Percentiles rank a stretch among this genome's conserved stretches.
Conservation (phyloP, 2,797 vertebrate species). For the Pteropus rufus region DNA sequence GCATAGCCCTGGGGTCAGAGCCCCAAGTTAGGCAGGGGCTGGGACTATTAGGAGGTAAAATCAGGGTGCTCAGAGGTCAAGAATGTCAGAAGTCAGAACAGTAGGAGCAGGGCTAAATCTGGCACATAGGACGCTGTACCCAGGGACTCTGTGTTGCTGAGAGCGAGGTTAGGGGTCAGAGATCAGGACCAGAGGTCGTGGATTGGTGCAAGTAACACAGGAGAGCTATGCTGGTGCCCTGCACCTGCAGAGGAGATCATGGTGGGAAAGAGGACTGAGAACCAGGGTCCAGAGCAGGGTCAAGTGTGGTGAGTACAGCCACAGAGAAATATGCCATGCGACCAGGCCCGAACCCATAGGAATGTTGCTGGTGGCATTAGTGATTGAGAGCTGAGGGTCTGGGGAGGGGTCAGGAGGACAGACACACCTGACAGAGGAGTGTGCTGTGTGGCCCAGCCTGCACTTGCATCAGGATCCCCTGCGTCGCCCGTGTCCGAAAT, state of each 20-base stretch:
- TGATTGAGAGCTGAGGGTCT: not conserved
- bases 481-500: constrained; percentile 90
- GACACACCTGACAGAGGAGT: constrained; percentile 92
- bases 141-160: not conserved
- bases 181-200: not conserved
- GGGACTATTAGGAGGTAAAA: not conserved
- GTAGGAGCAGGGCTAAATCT: not conserved
- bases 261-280: not conserved
- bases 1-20: not conserved
- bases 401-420: not conserved
- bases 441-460: constrained; percentile 94
- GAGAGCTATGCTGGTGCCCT: constrained; percentile 89
- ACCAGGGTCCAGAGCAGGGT: not conserved
- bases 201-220: constrained; percentile 86
- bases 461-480: constrained; percentile 93
- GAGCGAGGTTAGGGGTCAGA: not conserved
- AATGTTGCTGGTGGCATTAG: not conserved
- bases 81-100: not conserved
- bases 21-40: not conserved
- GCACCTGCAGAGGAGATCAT: constrained; percentile 82
- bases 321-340: not conserved
- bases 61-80: not conserved
- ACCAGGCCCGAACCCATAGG: not conserved
- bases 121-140: not conserved
- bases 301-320: not conserved